Conservation (phyloP, 2,113 vertebrate genomes). For the Percina caprodes region DNA sequence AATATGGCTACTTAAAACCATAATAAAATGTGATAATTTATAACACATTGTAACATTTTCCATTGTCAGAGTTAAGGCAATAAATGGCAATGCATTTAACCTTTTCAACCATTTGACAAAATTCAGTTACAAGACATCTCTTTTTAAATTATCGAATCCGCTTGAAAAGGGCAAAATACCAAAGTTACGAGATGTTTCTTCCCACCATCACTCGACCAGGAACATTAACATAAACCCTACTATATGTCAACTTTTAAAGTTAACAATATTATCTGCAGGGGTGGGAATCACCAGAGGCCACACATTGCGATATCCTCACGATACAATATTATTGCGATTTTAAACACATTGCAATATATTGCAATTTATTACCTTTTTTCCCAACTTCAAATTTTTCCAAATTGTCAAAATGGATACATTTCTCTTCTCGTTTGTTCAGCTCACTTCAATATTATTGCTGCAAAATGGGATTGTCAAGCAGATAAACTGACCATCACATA, state of each 20-base stretch:
- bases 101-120: conserved; percentile 42
- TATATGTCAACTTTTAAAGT: conserved; percentile 40
- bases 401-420: no score
- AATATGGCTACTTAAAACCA: neutral
- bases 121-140: conserved; percentile 18
- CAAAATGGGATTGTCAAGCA: no score
- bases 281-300: no score
- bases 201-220: neutral
- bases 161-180: conserved; percentile 22
- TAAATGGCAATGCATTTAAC: conserved; percentile 13
- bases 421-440: no score
- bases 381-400: no score
- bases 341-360: no score
- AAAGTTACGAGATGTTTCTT: conserved; percentile 20
- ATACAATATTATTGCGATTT: no score
- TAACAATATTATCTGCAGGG: conserved; percentile 8
- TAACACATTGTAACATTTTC: neutral
- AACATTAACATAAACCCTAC: conserved; percentile 30
- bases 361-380: no score
- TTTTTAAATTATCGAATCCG: conserved; percentile 10
- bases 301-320: no score
- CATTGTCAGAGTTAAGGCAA: neutral
- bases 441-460: no score
- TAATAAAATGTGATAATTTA: neutral
- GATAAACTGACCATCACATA: no score